Evolutionary conservation across 2,113 vertebrate species (phyloP).

Genomic region (Rattus norvegicus): GRCr8 NC_086027.1:88246001-88246500

Average conservation of each 20-base stretch:
- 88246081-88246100: slow-evolving; percentile 21
- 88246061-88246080: slow-evolving; percentile 22
- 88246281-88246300: neutral
- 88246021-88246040: slow-evolving; percentile 24
- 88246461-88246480: neutral
- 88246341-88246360: neutral
- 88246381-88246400: neutral
- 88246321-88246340: neutral
- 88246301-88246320: neutral
- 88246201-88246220: slow-evolving; percentile 66
- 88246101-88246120: rapidly evolving
- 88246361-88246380: neutral
- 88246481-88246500: neutral
- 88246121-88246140: slow-evolving; percentile 25
- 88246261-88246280: neutral
- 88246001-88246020: neutral
- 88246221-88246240: neutral
- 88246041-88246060: slow-evolving; percentile 33
- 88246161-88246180: slow-evolving; percentile 76
- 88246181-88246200: slow-evolving; percentile 80
- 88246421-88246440: neutral
- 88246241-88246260: slow-evolving; percentile 35
- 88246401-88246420: neutral
- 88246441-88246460: neutral
- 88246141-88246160: neutral